A percentile compares a stretch with the other conserved stretches of the same genome.
These are phyloP conservation scores for Stenodema calcarata DNA, from an alignment of 2,888 invertebrate species.

Conservation along the genomic window DNA sequence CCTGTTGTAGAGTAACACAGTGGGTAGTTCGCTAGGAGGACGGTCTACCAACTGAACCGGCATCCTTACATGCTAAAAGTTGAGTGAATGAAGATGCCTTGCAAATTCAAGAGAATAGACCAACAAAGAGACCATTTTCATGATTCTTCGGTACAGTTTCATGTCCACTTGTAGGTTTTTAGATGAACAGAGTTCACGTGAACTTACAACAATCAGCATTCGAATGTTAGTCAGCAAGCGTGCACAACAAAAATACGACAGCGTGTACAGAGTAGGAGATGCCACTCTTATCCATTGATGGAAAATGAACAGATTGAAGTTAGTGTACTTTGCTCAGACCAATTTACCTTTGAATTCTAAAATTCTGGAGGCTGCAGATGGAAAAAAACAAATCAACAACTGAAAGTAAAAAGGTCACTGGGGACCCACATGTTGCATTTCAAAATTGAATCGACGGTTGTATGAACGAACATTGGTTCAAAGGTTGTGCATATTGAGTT, in stretches of 20 bases:
- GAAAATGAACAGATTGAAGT: not conserved
- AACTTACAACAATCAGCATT: no score
- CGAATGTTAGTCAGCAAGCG: not conserved
- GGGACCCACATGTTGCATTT: no score
- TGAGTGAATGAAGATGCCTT: not conserved
- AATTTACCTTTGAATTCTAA: conserved; percentile 42
- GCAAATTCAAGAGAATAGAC: not conserved
- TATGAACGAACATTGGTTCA: no score
- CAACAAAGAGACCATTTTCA: not conserved
- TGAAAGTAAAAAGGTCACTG: not conserved
- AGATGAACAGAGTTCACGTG: no score
- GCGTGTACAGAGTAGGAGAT: not conserved
- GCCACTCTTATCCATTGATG: not conserved
- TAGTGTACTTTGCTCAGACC: not conserved
- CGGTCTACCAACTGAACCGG: no score
- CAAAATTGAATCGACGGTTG: no score
- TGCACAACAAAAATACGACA: not conserved
- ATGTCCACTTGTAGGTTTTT: not conserved
- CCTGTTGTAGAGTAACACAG: no score
- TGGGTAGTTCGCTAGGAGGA: no score
- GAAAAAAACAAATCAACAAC: conserved; percentile 20
- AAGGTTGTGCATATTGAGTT: no score
- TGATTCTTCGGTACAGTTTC: not conserved
- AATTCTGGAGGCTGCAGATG: conserved; percentile 24
- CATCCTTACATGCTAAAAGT: no score